Conservation (phyloP, 2,888 invertebrate genomes). For the Drosophila percnosoma region DNA sequence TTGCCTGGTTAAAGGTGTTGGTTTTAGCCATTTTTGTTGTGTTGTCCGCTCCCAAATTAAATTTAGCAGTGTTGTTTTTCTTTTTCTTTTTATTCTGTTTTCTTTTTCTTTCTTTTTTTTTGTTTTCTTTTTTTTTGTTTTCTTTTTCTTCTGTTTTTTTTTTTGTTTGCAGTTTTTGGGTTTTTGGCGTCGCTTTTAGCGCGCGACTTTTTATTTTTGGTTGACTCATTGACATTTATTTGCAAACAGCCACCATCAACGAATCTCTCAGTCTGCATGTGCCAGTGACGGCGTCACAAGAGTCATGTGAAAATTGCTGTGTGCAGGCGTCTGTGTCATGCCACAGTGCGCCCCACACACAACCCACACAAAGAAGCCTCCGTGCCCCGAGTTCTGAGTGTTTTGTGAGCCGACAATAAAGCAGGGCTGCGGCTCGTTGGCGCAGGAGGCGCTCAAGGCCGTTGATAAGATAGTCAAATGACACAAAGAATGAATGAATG, state of each 20-base stretch:
- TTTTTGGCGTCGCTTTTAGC: conserved; percentile 47
- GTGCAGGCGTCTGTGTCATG: conserved; percentile 35
- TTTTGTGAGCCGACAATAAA: conserved; percentile 38
- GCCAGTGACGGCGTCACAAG: conserved; percentile 23
- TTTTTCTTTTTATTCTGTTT: conserved; percentile 15
- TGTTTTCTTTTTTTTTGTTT: conserved; percentile 3
- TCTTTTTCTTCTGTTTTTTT: neutral
- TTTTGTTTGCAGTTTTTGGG: conserved; percentile 17
- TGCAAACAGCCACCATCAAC: conserved; percentile 17
- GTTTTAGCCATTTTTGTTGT: conserved; percentile 30
- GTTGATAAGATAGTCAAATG: conserved; percentile 60
- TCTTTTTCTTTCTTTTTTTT: conserved; percentile 2
- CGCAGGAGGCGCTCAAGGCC: conserved; percentile 56
- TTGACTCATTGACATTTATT: conserved; percentile 67
- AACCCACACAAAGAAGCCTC: neutral
- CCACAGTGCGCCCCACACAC: conserved; percentile 11
- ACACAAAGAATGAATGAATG: conserved; percentile 19
- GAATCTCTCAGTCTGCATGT: conserved; percentile 6
- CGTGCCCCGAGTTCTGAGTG: conserved; percentile 19
- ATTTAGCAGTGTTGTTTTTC: conserved; percentile 45
- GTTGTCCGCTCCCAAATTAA: conserved; percentile 34
- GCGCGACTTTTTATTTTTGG: conserved; percentile 44
- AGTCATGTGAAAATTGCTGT: conserved; percentile 48
- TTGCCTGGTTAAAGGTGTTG: conserved; percentile 43
- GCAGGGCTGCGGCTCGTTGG: conserved; percentile 21